Evolutionary conservation across 2,113 vertebrate genomes (phyloP), one percentile per base, ranked within the genome.

Genomic region (Rhinoderma darwinii): DNA sequence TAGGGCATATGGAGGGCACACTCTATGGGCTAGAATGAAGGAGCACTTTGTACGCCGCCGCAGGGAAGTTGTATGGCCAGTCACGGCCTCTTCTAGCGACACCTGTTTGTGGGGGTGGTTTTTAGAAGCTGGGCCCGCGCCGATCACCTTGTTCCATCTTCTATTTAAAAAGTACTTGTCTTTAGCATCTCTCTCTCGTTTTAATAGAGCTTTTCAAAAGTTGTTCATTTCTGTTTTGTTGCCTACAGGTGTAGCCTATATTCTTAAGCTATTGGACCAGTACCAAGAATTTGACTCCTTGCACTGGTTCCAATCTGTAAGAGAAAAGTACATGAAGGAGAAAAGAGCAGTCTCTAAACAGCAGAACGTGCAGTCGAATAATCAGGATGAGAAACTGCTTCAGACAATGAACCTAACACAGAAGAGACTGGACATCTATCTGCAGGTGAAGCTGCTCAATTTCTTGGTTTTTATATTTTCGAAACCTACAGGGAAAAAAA

Each of bases 371-470:
- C 97, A 97, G 88, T 94, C 97, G 18, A 89, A 94, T 78, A 94
- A 94, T 91, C 98, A 98, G 91, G 98, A 99, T 89, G 97, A 99
- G 77, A 99, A 99, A 86, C 90, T 99, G 15, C 92, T 99, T 1
- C 98, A 99, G 86, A 99, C 98, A 0, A 99, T 99, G 98, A 99
- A 97, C 89, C 96, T 99, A 43, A 99, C 98, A 2, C 98, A 99
- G 93, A 99, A 99, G 91, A 94, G 98, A 63, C 93, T 99, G 88
- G 97, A 99, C 51, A 87, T 97, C 85, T 99, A 96, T 92, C 94
- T 99, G 59, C 98, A 98, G 98, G 98, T 97, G 92, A 50, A 20
- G n/a, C 43, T n/a, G 32, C 12, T 59, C 7, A 59, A 15, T 35
- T 78, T 22, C 1, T 25, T 83, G 68, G 74, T 41, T 87, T 82